Conservation (phyloP, 64 coral and sea anemone species). For the Acropora tenuis region DNA sequence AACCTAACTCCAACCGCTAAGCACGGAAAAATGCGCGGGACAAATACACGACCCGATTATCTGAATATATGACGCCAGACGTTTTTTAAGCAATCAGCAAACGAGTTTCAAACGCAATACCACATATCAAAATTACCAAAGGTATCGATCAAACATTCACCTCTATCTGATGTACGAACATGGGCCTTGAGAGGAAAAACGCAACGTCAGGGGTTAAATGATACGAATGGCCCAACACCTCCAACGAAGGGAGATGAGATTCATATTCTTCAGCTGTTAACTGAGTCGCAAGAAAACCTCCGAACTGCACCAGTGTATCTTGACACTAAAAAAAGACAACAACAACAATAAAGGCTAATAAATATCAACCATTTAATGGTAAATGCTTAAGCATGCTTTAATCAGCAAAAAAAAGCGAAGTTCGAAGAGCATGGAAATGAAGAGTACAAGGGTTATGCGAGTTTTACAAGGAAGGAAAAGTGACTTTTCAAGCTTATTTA, state of each 20-base stretch:
- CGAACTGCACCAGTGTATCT: slow-evolving; percentile 97
- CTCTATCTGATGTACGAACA: slow-evolving; percentile 98
- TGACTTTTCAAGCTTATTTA: no score
- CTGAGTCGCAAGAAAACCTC: slow-evolving; percentile 94
- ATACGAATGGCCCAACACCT: slow-evolving; percentile 83
- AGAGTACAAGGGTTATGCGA: no score
- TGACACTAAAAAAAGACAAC: slow-evolving; percentile 79
- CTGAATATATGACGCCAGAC: no score
- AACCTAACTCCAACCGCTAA: no score
- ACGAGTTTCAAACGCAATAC: no score
- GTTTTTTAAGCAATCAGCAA: no score
- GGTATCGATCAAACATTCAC: background rate
- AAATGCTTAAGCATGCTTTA: no score
- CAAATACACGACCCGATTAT: no score
- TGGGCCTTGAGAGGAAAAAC: slow-evolving; percentile 94
- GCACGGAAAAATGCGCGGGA: no score
- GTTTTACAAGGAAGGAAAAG: no score
- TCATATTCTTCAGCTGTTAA: slow-evolving; percentile 95
- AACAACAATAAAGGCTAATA: background rate
- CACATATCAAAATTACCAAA: background rate
- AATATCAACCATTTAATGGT: background rate
- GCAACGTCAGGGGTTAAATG: slow-evolving; percentile 90
- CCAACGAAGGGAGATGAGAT: slow-evolving; percentile 73
- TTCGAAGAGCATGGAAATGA: no score
- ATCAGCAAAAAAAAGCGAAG: no score